These are phyloP conservation scores for Myrmecophaga tridactyla DNA, from an alignment of 2,113 vertebrate genomes.

Conservation along the genomic window DNA sequence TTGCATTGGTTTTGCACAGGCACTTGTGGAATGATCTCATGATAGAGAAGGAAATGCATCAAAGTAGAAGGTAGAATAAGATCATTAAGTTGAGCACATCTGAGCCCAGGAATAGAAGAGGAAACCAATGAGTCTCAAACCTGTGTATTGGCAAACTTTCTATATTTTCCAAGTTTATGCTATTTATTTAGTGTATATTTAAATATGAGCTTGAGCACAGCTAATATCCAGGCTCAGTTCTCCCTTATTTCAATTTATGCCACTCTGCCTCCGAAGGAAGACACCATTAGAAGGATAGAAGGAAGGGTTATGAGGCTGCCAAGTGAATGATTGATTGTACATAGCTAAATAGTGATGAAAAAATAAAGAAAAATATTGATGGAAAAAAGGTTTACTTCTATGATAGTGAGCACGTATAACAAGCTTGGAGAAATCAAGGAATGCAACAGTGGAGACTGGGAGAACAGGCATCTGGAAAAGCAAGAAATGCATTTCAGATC, in stretches of 20 bases:
- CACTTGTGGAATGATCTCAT: too few relatives aligned
- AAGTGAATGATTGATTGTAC: background rate
- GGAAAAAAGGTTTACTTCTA: background rate
- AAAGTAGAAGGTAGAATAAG: too few relatives aligned
- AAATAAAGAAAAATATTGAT: background rate
- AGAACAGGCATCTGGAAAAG: background rate
- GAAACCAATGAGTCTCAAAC: too few relatives aligned
- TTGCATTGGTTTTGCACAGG: too few relatives aligned
- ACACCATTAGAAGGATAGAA: background rate
- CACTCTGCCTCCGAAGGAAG: background rate
- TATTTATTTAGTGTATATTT: too few relatives aligned
- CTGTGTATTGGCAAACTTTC: too few relatives aligned
- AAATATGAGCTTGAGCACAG: background rate
- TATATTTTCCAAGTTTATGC: too few relatives aligned
- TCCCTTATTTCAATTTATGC: background rate
- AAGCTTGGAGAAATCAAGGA: background rate
- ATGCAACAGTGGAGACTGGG: background rate
- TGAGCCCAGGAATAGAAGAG: too few relatives aligned
- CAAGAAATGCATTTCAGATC: background rate
- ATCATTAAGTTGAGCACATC: too few relatives aligned
- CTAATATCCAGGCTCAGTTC: background rate
- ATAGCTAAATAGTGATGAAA: background rate
- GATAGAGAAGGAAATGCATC: too few relatives aligned
- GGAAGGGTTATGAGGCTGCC: background rate
- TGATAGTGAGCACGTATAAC: background rate